Evolutionary conservation across 2,113 vertebrate genomes (phyloP).

Genomic region (Ellobius talpinus): DNA sequence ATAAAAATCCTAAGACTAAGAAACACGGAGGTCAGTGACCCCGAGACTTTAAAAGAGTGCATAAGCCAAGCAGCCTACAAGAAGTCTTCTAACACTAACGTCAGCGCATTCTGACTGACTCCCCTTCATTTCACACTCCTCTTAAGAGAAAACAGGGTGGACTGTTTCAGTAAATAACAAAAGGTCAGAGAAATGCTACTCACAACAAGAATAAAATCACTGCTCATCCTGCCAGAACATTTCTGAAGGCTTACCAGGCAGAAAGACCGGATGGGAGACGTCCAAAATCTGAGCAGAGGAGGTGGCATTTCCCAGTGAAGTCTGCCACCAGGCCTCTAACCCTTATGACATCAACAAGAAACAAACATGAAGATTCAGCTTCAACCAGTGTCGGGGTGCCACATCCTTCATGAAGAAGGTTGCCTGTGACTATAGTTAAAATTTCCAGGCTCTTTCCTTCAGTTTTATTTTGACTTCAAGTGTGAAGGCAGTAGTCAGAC

Average conservation of each 20-base stretch:
- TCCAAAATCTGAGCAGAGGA: neutral
- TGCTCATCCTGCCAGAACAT: slow-evolving; percentile 67
- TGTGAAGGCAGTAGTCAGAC: neutral
- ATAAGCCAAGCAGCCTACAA: slow-evolving; percentile 20
- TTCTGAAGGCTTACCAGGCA: slow-evolving; percentile 67
- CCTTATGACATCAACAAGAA: neutral
- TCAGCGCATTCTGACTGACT: slow-evolving; percentile 50
- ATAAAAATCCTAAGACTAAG: slow-evolving; percentile 35
- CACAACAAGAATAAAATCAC: slow-evolving; percentile 81
- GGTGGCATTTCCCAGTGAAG: neutral
- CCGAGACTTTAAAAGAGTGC: neutral
- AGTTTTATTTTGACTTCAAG: neutral
- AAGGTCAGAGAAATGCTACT: slow-evolving; percentile 81
- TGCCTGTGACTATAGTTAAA: accelerated
- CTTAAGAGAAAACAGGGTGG: slow-evolving; percentile 85
- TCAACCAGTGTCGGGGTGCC: neutral
- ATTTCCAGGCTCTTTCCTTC: neutral
- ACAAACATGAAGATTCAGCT: neutral
- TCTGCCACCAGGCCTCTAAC: neutral
- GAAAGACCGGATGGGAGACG: neutral
- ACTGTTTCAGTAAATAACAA: slow-evolving; percentile 86
- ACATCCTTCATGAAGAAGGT: neutral
- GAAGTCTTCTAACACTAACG: slow-evolving; percentile 13
- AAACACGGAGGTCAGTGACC: neutral
- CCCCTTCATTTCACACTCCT: slow-evolving; percentile 84